Conservation (phyloP, 2,113 vertebrate genomes). For the Peromyscus maniculatus region DNA sequence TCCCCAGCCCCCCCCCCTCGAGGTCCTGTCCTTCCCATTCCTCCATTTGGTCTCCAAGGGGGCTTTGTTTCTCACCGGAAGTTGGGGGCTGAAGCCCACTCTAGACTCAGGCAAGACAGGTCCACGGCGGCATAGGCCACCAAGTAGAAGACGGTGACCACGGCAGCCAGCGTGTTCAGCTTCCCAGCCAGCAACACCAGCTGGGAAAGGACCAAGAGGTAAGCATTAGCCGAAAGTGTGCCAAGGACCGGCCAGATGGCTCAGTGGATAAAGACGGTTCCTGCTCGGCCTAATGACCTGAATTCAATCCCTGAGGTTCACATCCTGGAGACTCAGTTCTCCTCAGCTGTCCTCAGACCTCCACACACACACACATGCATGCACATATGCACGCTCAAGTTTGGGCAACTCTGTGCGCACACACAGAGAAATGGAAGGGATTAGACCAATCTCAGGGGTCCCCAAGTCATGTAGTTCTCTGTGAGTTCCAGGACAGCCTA, state of each 20-base stretch:
- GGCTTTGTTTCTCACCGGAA: slow-evolving; percentile 80
- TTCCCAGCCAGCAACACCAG: slow-evolving; percentile 84
- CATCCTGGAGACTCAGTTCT: neutral
- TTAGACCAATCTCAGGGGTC: neutral
- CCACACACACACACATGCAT: no score
- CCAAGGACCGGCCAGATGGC: neutral
- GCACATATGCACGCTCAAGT: neutral
- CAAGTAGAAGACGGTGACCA: slow-evolving; percentile 85
- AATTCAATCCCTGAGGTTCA: neutral
- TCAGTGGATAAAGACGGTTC: neutral
- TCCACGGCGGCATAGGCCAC: slow-evolving; percentile 86
- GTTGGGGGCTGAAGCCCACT: slow-evolving; percentile 86
- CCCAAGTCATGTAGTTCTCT: neutral
- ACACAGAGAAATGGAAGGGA: neutral
- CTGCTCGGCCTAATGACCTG: neutral
- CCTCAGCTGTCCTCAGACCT: neutral
- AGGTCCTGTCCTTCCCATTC: neutral
- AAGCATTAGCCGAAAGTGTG: neutral
- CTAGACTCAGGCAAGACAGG: slow-evolving; percentile 84
- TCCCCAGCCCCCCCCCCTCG: rapidly evolving
- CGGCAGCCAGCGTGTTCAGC: slow-evolving; percentile 82
- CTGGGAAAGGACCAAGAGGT: slow-evolving; percentile 51
- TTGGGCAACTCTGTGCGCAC: neutral
- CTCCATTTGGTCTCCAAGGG: neutral
- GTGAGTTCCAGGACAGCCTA: neutral